Percentiles rank a stretch among this genome's conserved stretches.
Conservation (phyloP, 2,888 invertebrate genomes). For the Cylloceria caligata region DNA sequence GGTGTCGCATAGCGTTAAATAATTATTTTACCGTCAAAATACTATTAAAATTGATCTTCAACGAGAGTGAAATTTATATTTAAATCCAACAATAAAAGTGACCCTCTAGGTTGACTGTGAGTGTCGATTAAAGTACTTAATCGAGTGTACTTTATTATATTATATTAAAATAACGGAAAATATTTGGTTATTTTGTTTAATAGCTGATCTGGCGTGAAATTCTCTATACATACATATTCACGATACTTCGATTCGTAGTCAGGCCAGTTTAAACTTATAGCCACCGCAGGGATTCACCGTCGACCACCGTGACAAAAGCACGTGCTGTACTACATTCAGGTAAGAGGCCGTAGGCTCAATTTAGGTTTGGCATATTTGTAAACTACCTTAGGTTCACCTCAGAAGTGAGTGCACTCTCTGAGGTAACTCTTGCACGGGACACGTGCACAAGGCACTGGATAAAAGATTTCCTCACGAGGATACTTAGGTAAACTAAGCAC, state of each 20-base stretch:
- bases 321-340: slow-evolving; percentile 15
- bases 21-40: background rate
- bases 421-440: slow-evolving; percentile 50
- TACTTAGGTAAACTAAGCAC: slow-evolving; percentile 64
- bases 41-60: no score
- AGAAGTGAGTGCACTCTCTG: slow-evolving; percentile 37
- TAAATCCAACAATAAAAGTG: no score
- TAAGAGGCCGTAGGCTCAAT: slow-evolving; percentile 58
- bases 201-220: background rate
- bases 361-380: slow-evolving; percentile 59
- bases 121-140: background rate
- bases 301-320: slow-evolving; percentile 1
- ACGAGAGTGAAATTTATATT: no score
- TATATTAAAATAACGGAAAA: background rate
- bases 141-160: background rate
- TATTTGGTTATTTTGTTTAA: background rate
- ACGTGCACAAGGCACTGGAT: slow-evolving; percentile 46
- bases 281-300: slow-evolving; percentile 11
- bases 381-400: slow-evolving; percentile 56
- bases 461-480: slow-evolving; percentile 59
- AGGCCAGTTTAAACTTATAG: slow-evolving; percentile 28
- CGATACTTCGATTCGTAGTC: slow-evolving; percentile 15
- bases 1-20: background rate
- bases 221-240: background rate
- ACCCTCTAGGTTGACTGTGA: no score